These are phyloP conservation scores for Bombus vancouverensis DNA, from an alignment of 1,140 invertebrate genomes.

Conservation along the genomic window DNA sequence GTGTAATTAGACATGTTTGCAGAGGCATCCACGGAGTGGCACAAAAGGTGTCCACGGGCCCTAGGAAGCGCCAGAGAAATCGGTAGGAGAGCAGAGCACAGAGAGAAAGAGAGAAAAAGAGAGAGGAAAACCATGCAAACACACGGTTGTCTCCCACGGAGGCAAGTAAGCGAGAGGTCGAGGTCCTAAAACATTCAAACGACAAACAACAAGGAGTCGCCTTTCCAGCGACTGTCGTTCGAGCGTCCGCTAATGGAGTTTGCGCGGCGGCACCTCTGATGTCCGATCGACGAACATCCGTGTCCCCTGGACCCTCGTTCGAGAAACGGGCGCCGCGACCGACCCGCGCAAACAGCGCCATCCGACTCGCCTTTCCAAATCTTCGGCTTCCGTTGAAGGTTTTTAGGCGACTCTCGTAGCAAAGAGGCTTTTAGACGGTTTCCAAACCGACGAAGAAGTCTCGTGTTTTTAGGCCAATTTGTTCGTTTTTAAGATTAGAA, in stretches of 20 bases:
- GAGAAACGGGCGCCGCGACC: constrained; percentile 4
- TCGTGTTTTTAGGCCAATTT: neutral
- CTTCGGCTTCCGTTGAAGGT: constrained; percentile 1
- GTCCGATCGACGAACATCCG: constrained; percentile 69
- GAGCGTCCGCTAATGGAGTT: constrained; percentile 81
- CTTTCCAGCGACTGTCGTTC: constrained; percentile 59
- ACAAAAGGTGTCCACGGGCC: constrained; percentile 61
- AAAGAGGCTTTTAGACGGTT: neutral
- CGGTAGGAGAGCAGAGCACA: constrained; percentile 14
- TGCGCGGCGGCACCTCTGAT: constrained; percentile 82
- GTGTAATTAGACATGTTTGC: constrained; percentile 62
- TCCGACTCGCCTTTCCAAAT: neutral
- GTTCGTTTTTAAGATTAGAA: no score
- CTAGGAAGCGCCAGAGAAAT: constrained; percentile 32
- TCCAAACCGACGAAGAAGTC: neutral
- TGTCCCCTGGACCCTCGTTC: constrained; percentile 36
- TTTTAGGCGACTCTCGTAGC: neutral
- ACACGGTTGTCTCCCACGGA: constrained; percentile 74
- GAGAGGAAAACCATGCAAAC: constrained; percentile 56
- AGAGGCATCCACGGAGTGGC: constrained; percentile 61
- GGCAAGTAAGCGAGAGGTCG: constrained; percentile 81
- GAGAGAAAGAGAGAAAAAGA: no score
- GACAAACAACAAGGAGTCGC: constrained; percentile 79
- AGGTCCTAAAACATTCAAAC: constrained; percentile 81
- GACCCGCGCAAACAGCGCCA: constrained; percentile 19